phyloP scores from a whole-genome alignment of 2,113 vertebrate species.

The Paramisgurnus dabryanus region DNA sequence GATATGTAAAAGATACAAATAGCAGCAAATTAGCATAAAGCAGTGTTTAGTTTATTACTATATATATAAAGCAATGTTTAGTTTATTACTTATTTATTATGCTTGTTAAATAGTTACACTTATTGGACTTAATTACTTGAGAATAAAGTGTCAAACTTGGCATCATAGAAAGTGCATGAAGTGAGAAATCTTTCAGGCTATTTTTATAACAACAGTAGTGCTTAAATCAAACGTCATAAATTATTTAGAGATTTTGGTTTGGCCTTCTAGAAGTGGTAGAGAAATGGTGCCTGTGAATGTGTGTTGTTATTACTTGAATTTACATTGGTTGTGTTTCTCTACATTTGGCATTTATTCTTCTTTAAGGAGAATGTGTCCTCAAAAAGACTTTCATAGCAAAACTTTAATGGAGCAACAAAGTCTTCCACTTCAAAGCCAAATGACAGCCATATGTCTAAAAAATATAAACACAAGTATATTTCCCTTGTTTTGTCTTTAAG shows the following conservation, averaged over 20 bases:
- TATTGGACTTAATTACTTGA: neutral
- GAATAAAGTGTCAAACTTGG: neutral
- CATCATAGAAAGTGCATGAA: slow-evolving; percentile 9
- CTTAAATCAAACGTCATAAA: slow-evolving; percentile 26
- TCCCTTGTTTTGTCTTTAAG: slow-evolving; percentile 30
- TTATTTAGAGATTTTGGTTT: slow-evolving; percentile 41
- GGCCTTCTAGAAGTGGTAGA: slow-evolving; percentile 34
- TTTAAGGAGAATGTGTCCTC: slow-evolving; percentile 2
- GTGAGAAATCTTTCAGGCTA: neutral
- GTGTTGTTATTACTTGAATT: slow-evolving; percentile 28
- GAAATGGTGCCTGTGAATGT: slow-evolving; percentile 4
- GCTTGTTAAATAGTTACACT: neutral
- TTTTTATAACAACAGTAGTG: slow-evolving; percentile 31
- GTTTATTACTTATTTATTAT: too few relatives aligned
- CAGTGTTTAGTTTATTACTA: neutral
- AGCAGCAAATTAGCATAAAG: slow-evolving; percentile 58
- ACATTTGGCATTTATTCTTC: slow-evolving; percentile 12
- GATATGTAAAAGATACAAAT: slow-evolving; percentile 55
- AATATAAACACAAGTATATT: slow-evolving; percentile 38
- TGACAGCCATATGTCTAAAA: slow-evolving; percentile 3
- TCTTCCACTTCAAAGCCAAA: slow-evolving; percentile 43
- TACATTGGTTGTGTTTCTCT: slow-evolving; percentile 8
- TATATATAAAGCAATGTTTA: too few relatives aligned
- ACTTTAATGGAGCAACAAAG: slow-evolving; percentile 29
- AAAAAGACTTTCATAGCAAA: slow-evolving; percentile 30